Percentiles rank a stretch among this genome's conserved stretches.
Conservation (phyloP, 2,797 vertebrate genomes). For the Cyprinella venusta region DNA sequence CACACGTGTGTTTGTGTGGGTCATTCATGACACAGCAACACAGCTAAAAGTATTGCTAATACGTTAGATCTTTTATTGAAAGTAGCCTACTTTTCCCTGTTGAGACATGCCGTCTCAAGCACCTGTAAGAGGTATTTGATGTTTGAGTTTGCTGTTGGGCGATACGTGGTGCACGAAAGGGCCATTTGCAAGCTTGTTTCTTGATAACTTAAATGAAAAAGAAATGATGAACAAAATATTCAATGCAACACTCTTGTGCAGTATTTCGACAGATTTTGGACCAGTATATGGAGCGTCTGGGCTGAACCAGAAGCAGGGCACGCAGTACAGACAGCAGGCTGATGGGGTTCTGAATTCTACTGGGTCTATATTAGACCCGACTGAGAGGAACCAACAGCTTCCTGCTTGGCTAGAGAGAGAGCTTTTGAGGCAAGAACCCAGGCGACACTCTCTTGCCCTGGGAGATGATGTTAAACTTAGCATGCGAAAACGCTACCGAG, state of each 20-base stretch:
- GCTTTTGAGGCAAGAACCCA: slow-evolving; percentile 66
- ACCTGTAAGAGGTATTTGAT: no score
- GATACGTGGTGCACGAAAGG: no score
- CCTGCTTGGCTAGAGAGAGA: slow-evolving; percentile 73
- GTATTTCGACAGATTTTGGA: slow-evolving; percentile 49
- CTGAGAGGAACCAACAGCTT: slow-evolving; percentile 45
- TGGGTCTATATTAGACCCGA: neutral
- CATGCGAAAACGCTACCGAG: slow-evolving; percentile 32
- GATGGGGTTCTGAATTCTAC: neutral
- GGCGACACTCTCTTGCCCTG: slow-evolving; percentile 68
- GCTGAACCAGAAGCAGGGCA: neutral
- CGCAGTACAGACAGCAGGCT: neutral
- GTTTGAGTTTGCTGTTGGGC: no score
- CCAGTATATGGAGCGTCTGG: neutral
- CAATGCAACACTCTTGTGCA: slow-evolving; percentile 1
- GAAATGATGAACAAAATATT: neutral
- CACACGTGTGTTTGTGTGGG: no score
- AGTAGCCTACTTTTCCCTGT: neutral
- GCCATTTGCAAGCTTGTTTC: neutral
- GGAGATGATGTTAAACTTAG: slow-evolving; percentile 55
- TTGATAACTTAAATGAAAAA: neutral
- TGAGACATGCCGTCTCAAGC: neutral
- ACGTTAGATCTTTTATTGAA: neutral
- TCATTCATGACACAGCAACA: no score
- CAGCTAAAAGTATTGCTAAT: neutral